Evolutionary conservation across 2,888 invertebrate genomes (phyloP).

Genomic region (Polyommatus iphigenia): DNA sequence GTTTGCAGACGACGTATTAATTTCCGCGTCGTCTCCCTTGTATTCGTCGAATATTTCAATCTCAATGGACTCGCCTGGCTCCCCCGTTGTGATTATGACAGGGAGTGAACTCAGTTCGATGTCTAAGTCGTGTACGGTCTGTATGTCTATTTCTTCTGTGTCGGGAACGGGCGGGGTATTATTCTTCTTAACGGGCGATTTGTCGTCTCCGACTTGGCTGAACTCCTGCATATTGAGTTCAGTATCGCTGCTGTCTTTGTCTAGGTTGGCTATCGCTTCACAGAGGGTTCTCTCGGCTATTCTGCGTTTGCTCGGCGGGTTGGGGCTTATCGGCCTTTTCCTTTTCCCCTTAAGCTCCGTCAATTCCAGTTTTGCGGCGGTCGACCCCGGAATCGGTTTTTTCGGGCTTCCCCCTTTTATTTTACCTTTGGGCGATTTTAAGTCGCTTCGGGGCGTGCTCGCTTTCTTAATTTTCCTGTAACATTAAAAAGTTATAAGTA

Average conservation of each 20-base stretch:
- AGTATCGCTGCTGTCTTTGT: neutral
- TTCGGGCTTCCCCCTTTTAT: conserved; percentile 38
- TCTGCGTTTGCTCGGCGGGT: conserved; percentile 30
- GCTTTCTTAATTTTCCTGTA: neutral
- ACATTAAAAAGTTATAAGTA: too few relatives aligned
- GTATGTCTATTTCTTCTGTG: conserved; percentile 3
- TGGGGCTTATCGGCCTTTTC: conserved; percentile 29
- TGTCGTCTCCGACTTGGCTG: conserved; percentile 4
- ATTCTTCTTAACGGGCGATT: neutral
- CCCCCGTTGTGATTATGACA: conserved; percentile 41
- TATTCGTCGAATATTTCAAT: conserved; percentile 46
- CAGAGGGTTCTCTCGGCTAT: neutral
- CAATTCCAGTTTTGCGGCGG: neutral
- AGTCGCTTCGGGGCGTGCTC: conserved; percentile 31
- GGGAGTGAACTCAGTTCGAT: conserved; percentile 45
- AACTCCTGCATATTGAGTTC: conserved; percentile 35
- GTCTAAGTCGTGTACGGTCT: conserved; percentile 35
- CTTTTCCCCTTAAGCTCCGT: conserved; percentile 35
- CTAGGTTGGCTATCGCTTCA: neutral
- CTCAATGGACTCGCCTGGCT: conserved; percentile 40
- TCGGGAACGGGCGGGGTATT: neutral
- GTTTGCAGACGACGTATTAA: neutral
- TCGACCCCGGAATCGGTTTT: conserved; percentile 36
- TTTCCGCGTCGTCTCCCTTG: neutral
- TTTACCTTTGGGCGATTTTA: conserved; percentile 38